Conservation (phyloP, 2,797 vertebrate species). For the Microhierax caerulescens region DNA sequence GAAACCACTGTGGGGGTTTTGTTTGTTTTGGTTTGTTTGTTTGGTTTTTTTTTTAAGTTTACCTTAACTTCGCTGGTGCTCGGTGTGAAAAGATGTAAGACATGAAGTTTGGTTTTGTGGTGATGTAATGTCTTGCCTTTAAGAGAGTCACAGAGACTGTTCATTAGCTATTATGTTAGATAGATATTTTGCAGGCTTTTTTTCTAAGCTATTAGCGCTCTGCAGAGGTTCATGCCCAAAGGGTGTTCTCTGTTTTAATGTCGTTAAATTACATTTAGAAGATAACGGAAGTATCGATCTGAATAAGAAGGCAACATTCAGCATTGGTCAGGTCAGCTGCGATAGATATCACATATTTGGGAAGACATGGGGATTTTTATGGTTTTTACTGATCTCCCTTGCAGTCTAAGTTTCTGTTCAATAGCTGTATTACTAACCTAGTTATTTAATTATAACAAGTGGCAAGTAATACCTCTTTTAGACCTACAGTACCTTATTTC, state of each 20-base stretch:
- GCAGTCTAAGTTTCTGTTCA: neutral
- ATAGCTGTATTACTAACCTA: conserved; percentile 1
- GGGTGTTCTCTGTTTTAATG: neutral
- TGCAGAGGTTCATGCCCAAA: neutral
- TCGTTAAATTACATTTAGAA: neutral
- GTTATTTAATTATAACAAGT: conserved; percentile 6
- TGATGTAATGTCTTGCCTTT: neutral
- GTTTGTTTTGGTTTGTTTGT: too few relatives aligned
- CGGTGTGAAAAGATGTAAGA: neutral
- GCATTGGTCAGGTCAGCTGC: neutral
- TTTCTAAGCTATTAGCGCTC: neutral
- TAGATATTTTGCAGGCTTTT: neutral
- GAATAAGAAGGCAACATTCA: neutral
- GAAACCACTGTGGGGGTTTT: neutral
- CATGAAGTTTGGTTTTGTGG: neutral
- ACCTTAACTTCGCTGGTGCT: neutral
- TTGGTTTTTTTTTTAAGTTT: neutral
- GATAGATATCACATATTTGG: neutral
- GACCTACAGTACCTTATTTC: neutral
- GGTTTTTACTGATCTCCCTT: conserved; percentile 15
- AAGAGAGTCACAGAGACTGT: neutral
- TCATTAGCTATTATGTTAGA: neutral
- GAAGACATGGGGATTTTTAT: neutral
- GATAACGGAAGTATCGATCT: neutral
- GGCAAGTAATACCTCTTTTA: neutral